Percentiles rank a stretch among this genome's conserved stretches.
These are phyloP conservation scores for Oreonectes daqikongensis DNA, from an alignment of 2,797 vertebrate species.

Conservation along the genomic window DNA sequence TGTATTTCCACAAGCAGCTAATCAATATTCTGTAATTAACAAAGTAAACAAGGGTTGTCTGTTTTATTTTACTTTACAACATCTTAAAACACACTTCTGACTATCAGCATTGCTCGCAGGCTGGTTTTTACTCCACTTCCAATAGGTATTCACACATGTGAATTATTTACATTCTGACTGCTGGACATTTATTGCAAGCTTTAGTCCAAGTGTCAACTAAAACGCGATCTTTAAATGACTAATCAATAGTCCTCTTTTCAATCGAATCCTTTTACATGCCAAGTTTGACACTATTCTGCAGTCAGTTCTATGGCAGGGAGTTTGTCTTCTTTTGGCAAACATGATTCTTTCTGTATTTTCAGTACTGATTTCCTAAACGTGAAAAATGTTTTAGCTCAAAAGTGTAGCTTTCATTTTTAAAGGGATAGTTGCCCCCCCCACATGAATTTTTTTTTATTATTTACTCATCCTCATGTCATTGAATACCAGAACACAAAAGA, in stretches of 20 bases:
- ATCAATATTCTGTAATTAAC: constrained; percentile 18
- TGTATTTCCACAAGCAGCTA: background rate
- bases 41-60: background rate
- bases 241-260: constrained; percentile 16
- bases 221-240: background rate
- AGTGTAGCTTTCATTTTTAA: background rate
- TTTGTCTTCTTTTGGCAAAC: background rate
- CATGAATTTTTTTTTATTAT: too few relatives aligned
- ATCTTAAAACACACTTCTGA: background rate
- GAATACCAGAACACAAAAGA: too few relatives aligned
- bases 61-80: background rate
- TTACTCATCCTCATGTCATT: too few relatives aligned
- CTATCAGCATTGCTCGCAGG: background rate
- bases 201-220: background rate
- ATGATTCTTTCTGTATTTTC: background rate
- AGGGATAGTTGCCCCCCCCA: too few relatives aligned
- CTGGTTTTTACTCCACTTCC: background rate
- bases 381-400: background rate
- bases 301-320: background rate
- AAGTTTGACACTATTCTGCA: constrained; percentile 20
- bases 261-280: constrained; percentile 4
- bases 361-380: background rate
- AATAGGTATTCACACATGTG: background rate
- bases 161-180: constrained; percentile 5
- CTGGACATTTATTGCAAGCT: constrained; percentile 5